These are phyloP conservation scores for Dynastes hyllus DNA, from an alignment of 2,888 invertebrate species.

Conservation along the genomic window DNA sequence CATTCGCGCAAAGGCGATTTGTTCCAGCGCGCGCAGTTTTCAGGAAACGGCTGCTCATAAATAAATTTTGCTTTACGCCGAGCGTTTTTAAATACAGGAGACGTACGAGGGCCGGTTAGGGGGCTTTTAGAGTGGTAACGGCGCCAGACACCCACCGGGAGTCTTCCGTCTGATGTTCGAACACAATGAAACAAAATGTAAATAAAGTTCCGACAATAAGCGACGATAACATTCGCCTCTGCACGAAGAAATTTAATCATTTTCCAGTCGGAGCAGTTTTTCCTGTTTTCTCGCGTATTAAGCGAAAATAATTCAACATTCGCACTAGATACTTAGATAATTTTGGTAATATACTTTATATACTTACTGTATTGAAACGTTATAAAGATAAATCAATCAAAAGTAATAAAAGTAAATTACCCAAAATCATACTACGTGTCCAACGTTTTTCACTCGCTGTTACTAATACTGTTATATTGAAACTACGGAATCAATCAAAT, in stretches of 20 bases:
- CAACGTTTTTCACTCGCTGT: too few species aligned
- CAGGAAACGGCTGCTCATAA: conserved; percentile 14
- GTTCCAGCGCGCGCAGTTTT: background rate
- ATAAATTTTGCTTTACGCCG: conserved; percentile 27
- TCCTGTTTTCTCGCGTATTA: background rate
- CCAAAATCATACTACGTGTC: too few species aligned
- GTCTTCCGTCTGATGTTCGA: conserved; percentile 44
- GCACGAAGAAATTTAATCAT: conserved; percentile 34
- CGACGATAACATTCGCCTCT: conserved; percentile 25
- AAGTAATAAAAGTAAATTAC: too few species aligned
- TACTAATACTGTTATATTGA: too few species aligned
- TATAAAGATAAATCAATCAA: too few species aligned
- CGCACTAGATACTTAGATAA: background rate
- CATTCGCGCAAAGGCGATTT: conserved; percentile 8
- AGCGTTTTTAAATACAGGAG: conserved; percentile 36
- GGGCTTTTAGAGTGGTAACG: conserved; percentile 38
- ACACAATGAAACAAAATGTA: conserved; percentile 46
- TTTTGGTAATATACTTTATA: too few species aligned
- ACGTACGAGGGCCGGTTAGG: conserved; percentile 19
- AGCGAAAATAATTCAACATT: conserved; percentile 19
- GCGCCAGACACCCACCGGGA: conserved; percentile 44
- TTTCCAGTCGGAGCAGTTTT: conserved; percentile 7
- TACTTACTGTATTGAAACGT: too few species aligned
- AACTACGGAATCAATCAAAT: too few species aligned
- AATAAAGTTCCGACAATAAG: conserved; percentile 45